Evolutionary conservation across 2,113 vertebrate genomes (phyloP).

Genomic region (Lagopus leucura): DNA sequence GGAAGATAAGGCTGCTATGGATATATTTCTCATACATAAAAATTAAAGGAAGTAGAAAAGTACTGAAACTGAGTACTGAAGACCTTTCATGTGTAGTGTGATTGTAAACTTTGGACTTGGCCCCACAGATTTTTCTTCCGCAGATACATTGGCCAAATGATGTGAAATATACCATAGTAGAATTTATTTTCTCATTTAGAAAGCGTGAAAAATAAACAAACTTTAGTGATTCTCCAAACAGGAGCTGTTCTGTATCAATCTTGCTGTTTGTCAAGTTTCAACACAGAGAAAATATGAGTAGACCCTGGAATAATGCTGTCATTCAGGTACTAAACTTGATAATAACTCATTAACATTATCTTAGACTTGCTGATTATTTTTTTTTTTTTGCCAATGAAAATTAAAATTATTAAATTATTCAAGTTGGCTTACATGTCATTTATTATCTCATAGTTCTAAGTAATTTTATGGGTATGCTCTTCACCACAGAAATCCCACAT

Average conservation of each 20-base stretch:
- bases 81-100: slow-evolving; percentile 22
- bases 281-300: not conserved
- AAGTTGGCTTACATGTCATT: not conserved
- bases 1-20: slow-evolving; percentile 64
- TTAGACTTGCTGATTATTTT: not conserved
- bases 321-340: not conserved
- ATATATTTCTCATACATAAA: slow-evolving; percentile 66
- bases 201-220: not conserved
- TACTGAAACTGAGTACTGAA: not conserved
- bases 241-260: not conserved
- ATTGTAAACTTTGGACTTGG: slow-evolving; percentile 15
- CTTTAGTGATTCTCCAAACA: not conserved
- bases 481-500: not conserved
- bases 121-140: not conserved
- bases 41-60: slow-evolving; percentile 43
- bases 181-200: not conserved
- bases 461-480: not conserved
- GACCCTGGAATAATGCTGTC: not conserved
- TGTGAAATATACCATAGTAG: not conserved
- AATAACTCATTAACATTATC: not conserved
- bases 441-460: not conserved
- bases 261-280: not conserved
- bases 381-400: not conserved
- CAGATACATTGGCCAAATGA: not conserved
- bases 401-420: not conserved